A percentile compares a stretch with the other conserved stretches of the same genome.
Conservation (phyloP, 2,888 invertebrate genomes). For the Melieria omissa region DNA sequence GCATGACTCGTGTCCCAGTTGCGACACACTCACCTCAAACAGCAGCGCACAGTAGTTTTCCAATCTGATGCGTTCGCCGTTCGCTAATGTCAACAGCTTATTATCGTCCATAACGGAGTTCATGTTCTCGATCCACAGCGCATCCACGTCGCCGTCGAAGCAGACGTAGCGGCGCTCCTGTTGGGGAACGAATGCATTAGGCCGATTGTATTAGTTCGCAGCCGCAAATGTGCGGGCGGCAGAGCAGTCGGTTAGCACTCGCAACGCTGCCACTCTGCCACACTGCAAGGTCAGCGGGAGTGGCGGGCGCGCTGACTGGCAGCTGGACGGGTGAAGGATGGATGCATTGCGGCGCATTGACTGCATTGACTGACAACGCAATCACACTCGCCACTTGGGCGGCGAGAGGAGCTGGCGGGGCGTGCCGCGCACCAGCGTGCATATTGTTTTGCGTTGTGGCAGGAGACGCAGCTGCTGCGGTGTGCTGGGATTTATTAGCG, state of each 20-base stretch:
- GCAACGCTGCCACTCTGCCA: constrained; percentile 12
- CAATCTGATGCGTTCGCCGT: constrained; percentile 87
- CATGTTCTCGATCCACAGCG: constrained; percentile 97
- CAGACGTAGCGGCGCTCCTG: constrained; percentile 84
- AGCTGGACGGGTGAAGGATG: no score
- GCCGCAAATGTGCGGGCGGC: background rate
- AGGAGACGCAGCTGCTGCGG: constrained; percentile 27
- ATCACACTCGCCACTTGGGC: constrained; percentile 16
- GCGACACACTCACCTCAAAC: constrained; percentile 75
- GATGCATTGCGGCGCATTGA: background rate
- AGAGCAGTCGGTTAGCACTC: constrained; percentile 17
- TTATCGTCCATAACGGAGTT: constrained; percentile 98
- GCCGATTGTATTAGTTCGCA: constrained; percentile 53
- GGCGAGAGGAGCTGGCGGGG: background rate
- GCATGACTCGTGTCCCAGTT: background rate
- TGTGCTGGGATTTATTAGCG: constrained; percentile 56
- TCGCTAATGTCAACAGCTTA: constrained; percentile 87
- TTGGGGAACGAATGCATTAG: constrained; percentile 54
- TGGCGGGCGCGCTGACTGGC: background rate
- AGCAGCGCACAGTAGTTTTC: constrained; percentile 84
- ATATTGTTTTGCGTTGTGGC: constrained; percentile 17
- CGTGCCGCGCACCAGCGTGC: background rate
- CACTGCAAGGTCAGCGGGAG: background rate
- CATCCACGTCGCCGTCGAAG: constrained; percentile 95
- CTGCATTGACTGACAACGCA: constrained; percentile 18